These are phyloP conservation scores for Rhynchonycteris naso DNA, from an alignment of 2,797 vertebrate species.

Conservation along the genomic window DNA sequence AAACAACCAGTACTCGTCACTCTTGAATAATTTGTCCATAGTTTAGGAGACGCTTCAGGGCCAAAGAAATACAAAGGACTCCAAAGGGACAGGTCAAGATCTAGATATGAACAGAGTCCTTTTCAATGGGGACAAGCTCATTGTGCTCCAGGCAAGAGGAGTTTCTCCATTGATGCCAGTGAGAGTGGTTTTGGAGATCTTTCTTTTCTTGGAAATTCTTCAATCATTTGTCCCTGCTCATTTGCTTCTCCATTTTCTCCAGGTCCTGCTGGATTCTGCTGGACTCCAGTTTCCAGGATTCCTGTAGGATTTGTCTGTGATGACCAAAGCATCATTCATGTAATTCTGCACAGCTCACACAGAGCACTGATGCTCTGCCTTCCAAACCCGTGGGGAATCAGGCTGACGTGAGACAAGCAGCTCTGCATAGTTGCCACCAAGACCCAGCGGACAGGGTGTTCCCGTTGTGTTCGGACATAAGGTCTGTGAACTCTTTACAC, in stretches of 20 bases:
- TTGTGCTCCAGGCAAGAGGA: slow-evolving; percentile 62
- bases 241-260: slow-evolving; percentile 98
- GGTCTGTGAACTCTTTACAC: slow-evolving; percentile 98
- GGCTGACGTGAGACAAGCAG: slow-evolving; percentile 97
- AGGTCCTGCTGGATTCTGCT: slow-evolving; percentile 92
- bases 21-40: slow-evolving; percentile 78
- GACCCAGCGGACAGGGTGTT: slow-evolving; percentile 93
- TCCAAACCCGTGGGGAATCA: slow-evolving; percentile 97
- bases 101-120: slow-evolving; percentile 24
- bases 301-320: slow-evolving; percentile 97
- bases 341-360: slow-evolving; percentile 99
- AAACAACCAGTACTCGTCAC: slow-evolving; percentile 78
- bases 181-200: slow-evolving; percentile 43
- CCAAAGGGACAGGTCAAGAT: slow-evolving; percentile 51
- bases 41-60: slow-evolving; percentile 76
- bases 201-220: neutral
- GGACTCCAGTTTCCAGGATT: slow-evolving; percentile 93
- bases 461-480: slow-evolving; percentile 96
- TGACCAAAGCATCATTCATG: slow-evolving; percentile 96
- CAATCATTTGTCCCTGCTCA: neutral
- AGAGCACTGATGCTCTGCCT: slow-evolving; percentile 97
- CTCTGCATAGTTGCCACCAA: slow-evolving; percentile 96
- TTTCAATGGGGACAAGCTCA: slow-evolving; percentile 5
- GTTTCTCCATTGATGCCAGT: slow-evolving; percentile 50
- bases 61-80: slow-evolving; percentile 60